Conservation (phyloP, 2,888 invertebrate genomes). For the Aricia artaxerxes region DNA sequence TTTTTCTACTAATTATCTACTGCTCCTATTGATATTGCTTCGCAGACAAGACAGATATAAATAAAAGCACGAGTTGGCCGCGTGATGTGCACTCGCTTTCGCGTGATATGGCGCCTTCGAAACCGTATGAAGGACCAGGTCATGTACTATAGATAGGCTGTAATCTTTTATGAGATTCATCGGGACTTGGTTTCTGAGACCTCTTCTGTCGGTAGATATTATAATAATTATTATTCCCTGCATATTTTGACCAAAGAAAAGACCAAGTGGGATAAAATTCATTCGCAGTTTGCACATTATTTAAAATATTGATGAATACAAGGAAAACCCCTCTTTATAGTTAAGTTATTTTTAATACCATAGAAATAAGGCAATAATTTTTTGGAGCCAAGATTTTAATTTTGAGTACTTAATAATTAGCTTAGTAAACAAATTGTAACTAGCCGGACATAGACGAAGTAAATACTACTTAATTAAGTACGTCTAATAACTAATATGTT, state of each 20-base stretch:
- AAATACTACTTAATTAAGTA: background rate
- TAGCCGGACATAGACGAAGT: background rate
- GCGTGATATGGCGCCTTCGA: conserved; percentile 62
- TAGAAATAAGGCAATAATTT: background rate
- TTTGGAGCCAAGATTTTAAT: background rate
- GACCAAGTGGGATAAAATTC: background rate
- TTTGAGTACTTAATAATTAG: background rate
- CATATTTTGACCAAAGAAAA: background rate
- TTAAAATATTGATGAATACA: too few species aligned
- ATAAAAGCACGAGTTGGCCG: conserved; percentile 58
- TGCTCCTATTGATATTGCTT: conserved; percentile 57
- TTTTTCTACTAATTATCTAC: conserved; percentile 57
- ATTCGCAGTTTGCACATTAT: background rate
- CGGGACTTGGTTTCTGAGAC: background rate
- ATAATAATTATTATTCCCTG: background rate
- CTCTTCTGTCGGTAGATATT: background rate
- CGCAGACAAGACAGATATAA: conserved; percentile 55
- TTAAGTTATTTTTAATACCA: background rate
- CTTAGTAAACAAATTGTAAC: background rate
- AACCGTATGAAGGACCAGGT: conserved; percentile 38
- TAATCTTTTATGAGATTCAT: conserved; percentile 33
- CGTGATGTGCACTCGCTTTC: conserved; percentile 65
- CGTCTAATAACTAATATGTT: conserved; percentile 1
- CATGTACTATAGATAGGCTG: conserved; percentile 37
- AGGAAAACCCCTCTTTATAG: too few species aligned